Conservation (phyloP, 2,113 vertebrate species). For the Helogale parvula region DNA sequence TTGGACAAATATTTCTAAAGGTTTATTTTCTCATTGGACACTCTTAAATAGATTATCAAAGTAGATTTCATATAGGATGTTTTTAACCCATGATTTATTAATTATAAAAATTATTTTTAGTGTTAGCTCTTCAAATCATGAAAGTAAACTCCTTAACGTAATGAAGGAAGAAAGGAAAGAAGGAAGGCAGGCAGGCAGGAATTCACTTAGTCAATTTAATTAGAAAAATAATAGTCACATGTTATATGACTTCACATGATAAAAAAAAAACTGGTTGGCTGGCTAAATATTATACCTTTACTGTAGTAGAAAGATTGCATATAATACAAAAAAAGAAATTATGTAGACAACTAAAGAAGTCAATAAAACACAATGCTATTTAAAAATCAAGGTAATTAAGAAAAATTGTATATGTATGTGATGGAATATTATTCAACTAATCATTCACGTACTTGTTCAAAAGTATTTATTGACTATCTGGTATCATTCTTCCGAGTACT, state of each 20-base stretch:
- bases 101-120: not conserved
- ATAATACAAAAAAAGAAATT: not conserved
- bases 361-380: not conserved
- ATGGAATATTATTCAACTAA: not conserved
- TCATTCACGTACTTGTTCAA: not conserved
- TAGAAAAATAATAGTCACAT: not conserved
- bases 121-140: not conserved
- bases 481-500: not conserved
- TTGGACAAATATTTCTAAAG: not conserved
- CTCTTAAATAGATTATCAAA: not conserved
- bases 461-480: not conserved
- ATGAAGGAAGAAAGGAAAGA: not conserved
- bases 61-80: not conserved
- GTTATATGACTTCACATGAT: not conserved
- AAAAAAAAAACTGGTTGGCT: not conserved
- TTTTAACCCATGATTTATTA: not conserved
- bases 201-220: not conserved
- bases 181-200: not conserved
- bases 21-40: not conserved
- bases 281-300: not conserved
- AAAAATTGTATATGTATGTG: not conserved
- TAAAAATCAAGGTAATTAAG: not conserved
- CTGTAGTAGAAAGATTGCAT: not conserved
- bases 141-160: not conserved
- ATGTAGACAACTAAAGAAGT: not conserved